A percentile compares a stretch with the other conserved stretches of the same genome.
phyloP scores from a whole-genome alignment of 2,797 vertebrate species.

The Botia kubotai region DNA sequence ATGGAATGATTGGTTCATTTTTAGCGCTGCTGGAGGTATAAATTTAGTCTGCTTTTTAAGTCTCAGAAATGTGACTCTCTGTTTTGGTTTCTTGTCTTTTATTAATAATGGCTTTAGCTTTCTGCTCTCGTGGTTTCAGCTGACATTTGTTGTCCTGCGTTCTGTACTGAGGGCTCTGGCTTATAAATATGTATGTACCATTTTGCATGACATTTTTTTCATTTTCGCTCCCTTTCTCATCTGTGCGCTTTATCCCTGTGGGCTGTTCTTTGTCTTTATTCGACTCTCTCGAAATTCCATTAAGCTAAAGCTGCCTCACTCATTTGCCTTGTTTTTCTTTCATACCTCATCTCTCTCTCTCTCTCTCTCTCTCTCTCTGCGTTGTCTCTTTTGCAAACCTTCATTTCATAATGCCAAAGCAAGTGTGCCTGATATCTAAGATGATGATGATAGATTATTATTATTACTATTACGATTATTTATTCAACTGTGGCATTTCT shows the following conservation, averaged over 20 bases:
- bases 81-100: slow-evolving; percentile 28
- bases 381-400: not conserved
- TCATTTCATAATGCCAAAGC: slow-evolving; percentile 47
- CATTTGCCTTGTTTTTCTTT: slow-evolving; percentile 16
- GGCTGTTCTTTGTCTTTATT: slow-evolving; percentile 22
- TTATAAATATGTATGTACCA: slow-evolving; percentile 49
- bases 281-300: slow-evolving; percentile 16
- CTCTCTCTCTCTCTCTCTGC: slow-evolving; percentile 1
- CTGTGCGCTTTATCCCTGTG: not conserved
- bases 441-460: slow-evolving; percentile 41
- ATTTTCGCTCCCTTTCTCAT: not conserved
- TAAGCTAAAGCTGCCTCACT: slow-evolving; percentile 19
- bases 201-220: slow-evolving; percentile 27
- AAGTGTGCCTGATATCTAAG: slow-evolving; percentile 48
- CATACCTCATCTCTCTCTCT: slow-evolving; percentile 20
- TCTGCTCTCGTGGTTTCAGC: slow-evolving; percentile 11
- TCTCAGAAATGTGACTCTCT: slow-evolving; percentile 3
- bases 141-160: slow-evolving; percentile 34
- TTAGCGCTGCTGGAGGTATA: slow-evolving; percentile 14
- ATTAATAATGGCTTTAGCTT: slow-evolving; percentile 35
- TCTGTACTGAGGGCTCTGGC: slow-evolving; percentile 19
- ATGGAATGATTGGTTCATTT: slow-evolving; percentile 19
- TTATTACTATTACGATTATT: slow-evolving; percentile 24
- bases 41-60: slow-evolving; percentile 19
- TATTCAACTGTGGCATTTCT: slow-evolving; percentile 37